phyloP scores from a whole-genome alignment of 2,888 invertebrate genomes.

The Amphiduros pacificus region DNA sequence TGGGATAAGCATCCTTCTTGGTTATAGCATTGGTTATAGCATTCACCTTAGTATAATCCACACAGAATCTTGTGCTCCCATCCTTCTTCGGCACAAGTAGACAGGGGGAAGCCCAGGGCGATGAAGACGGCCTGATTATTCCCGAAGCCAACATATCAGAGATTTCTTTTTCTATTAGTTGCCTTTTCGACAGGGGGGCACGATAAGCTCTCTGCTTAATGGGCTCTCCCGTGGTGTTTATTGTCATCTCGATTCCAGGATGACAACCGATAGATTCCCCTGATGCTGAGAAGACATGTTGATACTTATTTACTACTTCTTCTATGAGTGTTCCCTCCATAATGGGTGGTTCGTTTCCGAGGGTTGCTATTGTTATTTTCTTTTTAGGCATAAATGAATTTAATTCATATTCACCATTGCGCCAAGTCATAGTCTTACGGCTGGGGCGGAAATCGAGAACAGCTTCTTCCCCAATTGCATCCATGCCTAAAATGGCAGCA shows the following conservation, averaged over 20 bases:
- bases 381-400: too few species aligned
- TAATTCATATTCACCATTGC: too few species aligned
- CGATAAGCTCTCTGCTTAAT: background rate
- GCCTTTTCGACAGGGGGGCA: background rate
- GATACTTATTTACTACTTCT: background rate
- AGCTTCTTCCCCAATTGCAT: too few species aligned
- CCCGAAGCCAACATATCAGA: conserved; percentile 5
- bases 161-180: background rate
- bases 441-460: too few species aligned
- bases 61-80: conserved; percentile 19
- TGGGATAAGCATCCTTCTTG: conserved; percentile 16
- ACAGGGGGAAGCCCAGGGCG: conserved; percentile 11
- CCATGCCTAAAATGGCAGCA: too few species aligned
- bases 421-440: too few species aligned
- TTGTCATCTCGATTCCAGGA: background rate
- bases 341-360: too few species aligned
- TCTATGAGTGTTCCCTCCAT: too few species aligned
- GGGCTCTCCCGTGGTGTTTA: background rate
- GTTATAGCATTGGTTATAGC: conserved; percentile 14
- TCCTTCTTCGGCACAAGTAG: conserved; percentile 8
- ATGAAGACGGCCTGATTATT: background rate
- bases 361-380: too few species aligned
- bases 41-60: conserved; percentile 23
- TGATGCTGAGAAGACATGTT: background rate
- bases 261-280: background rate